A percentile compares a stretch with the other conserved stretches of the same genome.
Evolutionary conservation across 2,113 vertebrate species (phyloP).

Genomic region (Pardalotus punctatus): DNA sequence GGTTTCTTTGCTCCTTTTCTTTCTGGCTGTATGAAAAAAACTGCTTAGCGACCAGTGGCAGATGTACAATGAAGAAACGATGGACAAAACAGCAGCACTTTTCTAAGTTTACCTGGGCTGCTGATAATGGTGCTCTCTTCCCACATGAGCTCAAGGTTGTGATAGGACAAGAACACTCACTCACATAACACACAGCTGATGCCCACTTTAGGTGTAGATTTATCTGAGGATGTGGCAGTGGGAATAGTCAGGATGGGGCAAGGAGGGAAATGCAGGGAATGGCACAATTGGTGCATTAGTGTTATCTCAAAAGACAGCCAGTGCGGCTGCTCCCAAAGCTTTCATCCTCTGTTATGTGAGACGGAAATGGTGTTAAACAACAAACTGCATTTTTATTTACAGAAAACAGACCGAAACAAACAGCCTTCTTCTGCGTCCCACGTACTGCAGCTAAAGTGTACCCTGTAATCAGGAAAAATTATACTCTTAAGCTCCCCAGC

Average conservation of each 20-base stretch:
- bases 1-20: background rate
- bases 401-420: conserved; percentile 45
- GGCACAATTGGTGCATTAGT: background rate
- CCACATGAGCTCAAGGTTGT: background rate
- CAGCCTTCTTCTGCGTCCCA: background rate
- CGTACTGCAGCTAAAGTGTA: background rate
- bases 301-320: background rate
- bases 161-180: background rate
- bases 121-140: background rate
- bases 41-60: background rate
- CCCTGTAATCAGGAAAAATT: conserved; percentile 65
- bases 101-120: background rate
- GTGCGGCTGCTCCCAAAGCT: background rate
- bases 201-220: background rate
- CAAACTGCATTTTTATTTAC: conserved; percentile 38
- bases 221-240: background rate
- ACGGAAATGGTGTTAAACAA: conserved; percentile 13
- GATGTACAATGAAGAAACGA: background rate
- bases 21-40: background rate
- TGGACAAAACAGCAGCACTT: background rate
- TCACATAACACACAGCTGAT: background rate
- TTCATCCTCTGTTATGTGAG: background rate
- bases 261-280: background rate
- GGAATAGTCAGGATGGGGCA: background rate
- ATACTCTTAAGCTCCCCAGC: conserved; percentile 32